These are phyloP conservation scores for Agrotis ipsilon DNA, from an alignment of 2,888 invertebrate genomes.

Conservation along the genomic window DNA sequence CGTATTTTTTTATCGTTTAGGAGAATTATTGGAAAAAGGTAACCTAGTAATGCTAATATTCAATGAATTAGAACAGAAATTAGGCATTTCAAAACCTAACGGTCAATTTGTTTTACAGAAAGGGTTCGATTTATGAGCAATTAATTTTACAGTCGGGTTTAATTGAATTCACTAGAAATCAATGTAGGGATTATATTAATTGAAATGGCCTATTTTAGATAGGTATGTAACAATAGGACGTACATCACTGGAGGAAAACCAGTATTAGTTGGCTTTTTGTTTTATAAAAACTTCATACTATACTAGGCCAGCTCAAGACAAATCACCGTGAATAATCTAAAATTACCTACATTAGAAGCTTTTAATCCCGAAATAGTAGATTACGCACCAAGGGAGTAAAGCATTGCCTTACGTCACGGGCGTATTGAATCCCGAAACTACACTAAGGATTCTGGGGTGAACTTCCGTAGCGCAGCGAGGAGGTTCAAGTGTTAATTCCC, in stretches of 20 bases:
- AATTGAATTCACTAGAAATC: constrained; percentile 20
- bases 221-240: background rate
- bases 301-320: background rate
- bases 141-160: constrained; percentile 32
- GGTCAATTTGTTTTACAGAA: constrained; percentile 16
- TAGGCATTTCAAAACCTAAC: constrained; percentile 7
- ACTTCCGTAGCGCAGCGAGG: too few relatives aligned
- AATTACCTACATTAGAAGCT: too few relatives aligned
- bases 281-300: background rate
- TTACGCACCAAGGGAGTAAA: too few relatives aligned
- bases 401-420: too few relatives aligned
- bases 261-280: background rate
- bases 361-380: too few relatives aligned
- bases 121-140: constrained; percentile 40
- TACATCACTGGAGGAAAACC: background rate
- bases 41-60: background rate
- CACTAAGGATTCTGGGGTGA: too few relatives aligned
- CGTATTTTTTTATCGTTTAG: background rate
- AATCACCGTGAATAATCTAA: too few relatives aligned
- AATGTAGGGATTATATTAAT: constrained; percentile 4
- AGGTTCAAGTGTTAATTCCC: too few relatives aligned
- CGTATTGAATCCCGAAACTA: too few relatives aligned
- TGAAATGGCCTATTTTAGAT: background rate
- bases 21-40: background rate
- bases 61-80: background rate